These are phyloP conservation scores for Lathronympha strigana DNA, from an alignment of 2,888 invertebrate genomes.

Conservation along the genomic window DNA sequence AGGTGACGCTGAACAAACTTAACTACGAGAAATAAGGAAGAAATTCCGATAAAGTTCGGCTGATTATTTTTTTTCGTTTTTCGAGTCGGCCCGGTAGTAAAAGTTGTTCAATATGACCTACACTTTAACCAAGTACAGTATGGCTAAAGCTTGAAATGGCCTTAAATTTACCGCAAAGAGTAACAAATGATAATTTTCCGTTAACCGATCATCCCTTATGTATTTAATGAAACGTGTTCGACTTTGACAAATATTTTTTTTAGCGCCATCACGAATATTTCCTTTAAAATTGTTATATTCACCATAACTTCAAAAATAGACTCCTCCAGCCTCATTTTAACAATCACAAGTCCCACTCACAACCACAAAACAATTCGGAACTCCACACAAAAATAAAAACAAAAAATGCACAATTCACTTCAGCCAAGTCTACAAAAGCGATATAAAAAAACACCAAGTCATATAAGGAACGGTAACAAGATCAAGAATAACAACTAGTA, in stretches of 20 bases:
- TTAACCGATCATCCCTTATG: too few species aligned
- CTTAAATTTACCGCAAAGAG: too few species aligned
- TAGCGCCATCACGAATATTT: neutral
- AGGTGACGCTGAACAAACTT: too few species aligned
- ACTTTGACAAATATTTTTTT: neutral
- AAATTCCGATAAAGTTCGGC: too few species aligned
- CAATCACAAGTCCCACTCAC: conserved; percentile 38
- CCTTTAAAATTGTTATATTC: neutral
- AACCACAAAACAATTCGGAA: conserved; percentile 57
- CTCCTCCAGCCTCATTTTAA: neutral
- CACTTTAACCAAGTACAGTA: too few species aligned
- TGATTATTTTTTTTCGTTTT: too few species aligned
- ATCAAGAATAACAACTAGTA: neutral
- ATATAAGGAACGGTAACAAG: neutral
- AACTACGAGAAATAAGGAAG: too few species aligned
- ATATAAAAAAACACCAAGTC: neutral
- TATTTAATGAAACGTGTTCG: too few species aligned
- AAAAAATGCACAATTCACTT: conserved; percentile 47
- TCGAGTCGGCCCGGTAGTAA: too few species aligned
- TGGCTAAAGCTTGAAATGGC: too few species aligned
- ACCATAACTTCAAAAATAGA: neutral
- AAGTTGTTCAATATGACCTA: too few species aligned
- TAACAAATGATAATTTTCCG: too few species aligned
- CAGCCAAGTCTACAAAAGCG: conserved; percentile 6
- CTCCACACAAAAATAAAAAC: conserved; percentile 51